Base-by-base conservation (phyloP, 2,888 invertebrate species). In the Melipona bicolor region DNA sequence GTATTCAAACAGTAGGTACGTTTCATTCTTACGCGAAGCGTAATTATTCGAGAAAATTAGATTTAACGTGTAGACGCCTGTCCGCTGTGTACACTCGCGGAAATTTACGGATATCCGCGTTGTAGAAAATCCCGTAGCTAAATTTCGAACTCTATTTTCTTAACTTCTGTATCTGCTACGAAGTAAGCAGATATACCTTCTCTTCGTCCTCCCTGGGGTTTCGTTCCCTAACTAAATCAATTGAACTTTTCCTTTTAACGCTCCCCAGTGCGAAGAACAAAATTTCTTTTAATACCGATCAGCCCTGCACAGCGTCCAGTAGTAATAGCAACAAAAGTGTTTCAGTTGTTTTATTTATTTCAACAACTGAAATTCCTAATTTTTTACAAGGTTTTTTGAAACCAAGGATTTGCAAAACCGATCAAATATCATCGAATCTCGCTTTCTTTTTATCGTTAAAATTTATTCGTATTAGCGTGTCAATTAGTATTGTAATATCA, bases 181-280 rank as follows among this genome's bases (percentile, higher is more conserved):
- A 52, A 52, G 21, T 52, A 69, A 68, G 32, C 6, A 15, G 52
- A 54, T 32, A 32, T 32, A 32, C 52, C 69, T n/a, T 32, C 15
- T 3, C 52, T 21, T 32, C 17, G 15, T 21, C n/a, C 52, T 2
- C 54, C 43, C 15, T 9, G 32, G 6, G n/a, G 32, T 52, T 27
- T 69, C n/a, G 19, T 24, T 32, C n/a, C 32, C n/a, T 69, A 54
- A 54, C 52, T 27, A 54, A 69, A 52, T 69, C 32, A 69, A 69
- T 54, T 13, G 69, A 69, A 69, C n/a, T 49, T 49, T 49, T 49
- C 49, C 49, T 24, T 49, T 67, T 67, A 24, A 67, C 24, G 24
- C 49, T 61, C 17, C 61, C 24, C 27, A 27, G 27, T 19, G 17
- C 27, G 61, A 61, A 19, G 61, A 9, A 27, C 19, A 43, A 61